Evolutionary conservation across 2,797 vertebrate genomes (phyloP).

Genomic region (Hypotaenidia okinawae): DNA sequence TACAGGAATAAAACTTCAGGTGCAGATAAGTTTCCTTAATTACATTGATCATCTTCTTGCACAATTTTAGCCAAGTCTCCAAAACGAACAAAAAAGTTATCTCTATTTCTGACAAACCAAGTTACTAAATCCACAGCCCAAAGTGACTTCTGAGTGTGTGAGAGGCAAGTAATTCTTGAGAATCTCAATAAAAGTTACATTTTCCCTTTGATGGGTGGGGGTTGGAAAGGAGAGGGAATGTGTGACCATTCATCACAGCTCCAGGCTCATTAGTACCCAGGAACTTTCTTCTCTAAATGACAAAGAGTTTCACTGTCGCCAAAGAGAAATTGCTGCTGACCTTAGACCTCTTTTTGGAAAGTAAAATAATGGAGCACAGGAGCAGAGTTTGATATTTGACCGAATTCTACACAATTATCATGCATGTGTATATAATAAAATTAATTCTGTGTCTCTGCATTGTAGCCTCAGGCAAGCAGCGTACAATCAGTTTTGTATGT

Average conservation of each 20-base stretch:
- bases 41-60: neutral
- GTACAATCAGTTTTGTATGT: constrained; percentile 99
- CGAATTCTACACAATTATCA: constrained; percentile 97
- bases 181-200: constrained; percentile 48
- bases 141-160: constrained; percentile 13
- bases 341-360: constrained; percentile 77
- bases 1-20: neutral
- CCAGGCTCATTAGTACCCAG: constrained; percentile 63
- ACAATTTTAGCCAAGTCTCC: neutral
- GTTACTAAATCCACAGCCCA: neutral
- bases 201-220: constrained; percentile 55
- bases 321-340: constrained; percentile 78
- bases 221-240: constrained; percentile 27
- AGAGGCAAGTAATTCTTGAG: constrained; percentile 53
- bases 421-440: constrained; percentile 99
- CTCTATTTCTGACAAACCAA: neutral
- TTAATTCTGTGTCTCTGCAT: constrained; percentile 98
- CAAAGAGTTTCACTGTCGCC: constrained; percentile 76
- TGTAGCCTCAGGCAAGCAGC: constrained; percentile 89
- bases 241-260: constrained; percentile 65
- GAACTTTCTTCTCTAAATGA: constrained; percentile 77
- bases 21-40: neutral
- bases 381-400: constrained; percentile 93
- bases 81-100: neutral
- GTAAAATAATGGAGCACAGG: constrained; percentile 81